Evolutionary conservation across 2,113 vertebrate species (phyloP).

Genomic region (Clarias gariepinus): DNA sequence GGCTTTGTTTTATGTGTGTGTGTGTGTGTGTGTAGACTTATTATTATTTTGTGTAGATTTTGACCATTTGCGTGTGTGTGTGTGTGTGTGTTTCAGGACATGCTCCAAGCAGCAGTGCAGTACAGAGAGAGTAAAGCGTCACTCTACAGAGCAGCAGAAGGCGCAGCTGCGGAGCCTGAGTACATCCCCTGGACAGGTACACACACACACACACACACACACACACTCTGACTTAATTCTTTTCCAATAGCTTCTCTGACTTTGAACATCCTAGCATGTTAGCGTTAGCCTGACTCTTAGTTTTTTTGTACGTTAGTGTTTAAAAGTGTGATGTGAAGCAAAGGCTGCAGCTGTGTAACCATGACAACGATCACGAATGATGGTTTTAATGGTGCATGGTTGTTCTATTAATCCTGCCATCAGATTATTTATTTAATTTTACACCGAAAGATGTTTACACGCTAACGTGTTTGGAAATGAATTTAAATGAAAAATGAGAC

Average conservation of each 20-base stretch:
- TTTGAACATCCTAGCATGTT: no score
- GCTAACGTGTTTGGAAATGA: background rate
- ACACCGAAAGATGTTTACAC: background rate
- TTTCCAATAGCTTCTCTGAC: background rate
- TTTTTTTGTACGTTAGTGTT: no score
- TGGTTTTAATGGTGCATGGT: no score
- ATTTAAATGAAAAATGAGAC: background rate
- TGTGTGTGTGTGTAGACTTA: no score
- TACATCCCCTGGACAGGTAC: slow-evolving; percentile 95
- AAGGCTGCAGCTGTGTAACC: background rate
- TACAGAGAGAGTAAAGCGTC: slow-evolving; percentile 84
- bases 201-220: no score
- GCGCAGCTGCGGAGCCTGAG: slow-evolving; percentile 78
- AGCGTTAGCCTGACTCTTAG: no score
- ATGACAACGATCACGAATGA: background rate
- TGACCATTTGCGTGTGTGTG: background rate
- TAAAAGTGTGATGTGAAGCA: background rate
- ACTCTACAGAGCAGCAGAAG: slow-evolving; percentile 80
- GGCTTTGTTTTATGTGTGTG: no score
- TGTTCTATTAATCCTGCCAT: no score
- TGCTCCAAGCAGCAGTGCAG: slow-evolving; percentile 86
- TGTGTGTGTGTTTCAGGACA: slow-evolving; percentile 75
- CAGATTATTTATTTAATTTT: background rate
- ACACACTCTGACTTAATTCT: background rate
- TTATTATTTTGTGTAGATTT: background rate